Conservation (phyloP, 1,140 invertebrate genomes). For the Drosophila punjabiensis region DNA sequence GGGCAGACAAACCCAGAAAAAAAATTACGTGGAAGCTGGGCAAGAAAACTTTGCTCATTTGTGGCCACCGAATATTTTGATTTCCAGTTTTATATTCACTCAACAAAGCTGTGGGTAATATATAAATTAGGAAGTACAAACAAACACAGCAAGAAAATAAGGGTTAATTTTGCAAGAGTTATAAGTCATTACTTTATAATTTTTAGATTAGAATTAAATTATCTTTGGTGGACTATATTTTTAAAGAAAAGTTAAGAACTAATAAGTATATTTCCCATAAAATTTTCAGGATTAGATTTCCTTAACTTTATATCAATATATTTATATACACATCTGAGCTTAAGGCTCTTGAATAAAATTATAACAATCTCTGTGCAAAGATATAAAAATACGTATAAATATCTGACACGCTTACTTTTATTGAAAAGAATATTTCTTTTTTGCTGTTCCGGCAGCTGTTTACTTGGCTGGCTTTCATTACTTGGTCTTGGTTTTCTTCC, state of each 20-base stretch:
- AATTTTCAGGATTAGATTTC: too few species aligned
- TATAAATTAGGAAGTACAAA: slow-evolving; percentile 68
- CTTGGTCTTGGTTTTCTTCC: slow-evolving; percentile 12
- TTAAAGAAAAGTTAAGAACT: too few species aligned
- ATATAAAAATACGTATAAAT: slow-evolving; percentile 57
- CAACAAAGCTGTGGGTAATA: slow-evolving; percentile 36
- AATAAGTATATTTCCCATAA: too few species aligned
- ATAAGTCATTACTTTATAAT: neutral
- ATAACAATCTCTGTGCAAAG: neutral
- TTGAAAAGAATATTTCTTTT: slow-evolving; percentile 52
- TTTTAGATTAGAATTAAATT: too few species aligned
- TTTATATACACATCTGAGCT: neutral
- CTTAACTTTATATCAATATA: neutral
- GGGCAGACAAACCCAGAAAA: slow-evolving; percentile 14
- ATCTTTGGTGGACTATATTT: too few species aligned
- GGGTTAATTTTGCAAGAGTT: neutral
- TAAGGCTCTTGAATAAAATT: slow-evolving; percentile 2
- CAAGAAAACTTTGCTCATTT: slow-evolving; percentile 79
- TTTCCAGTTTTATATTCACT: slow-evolving; percentile 54
- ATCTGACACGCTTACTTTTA: slow-evolving; percentile 63
- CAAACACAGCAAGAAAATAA: slow-evolving; percentile 25
- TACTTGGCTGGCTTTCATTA: slow-evolving; percentile 48
- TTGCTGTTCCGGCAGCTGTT: slow-evolving; percentile 31
- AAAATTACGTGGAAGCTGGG: slow-evolving; percentile 30
- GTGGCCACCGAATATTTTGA: slow-evolving; percentile 67